A percentile compares a stretch with the other conserved stretches of the same genome.
These are phyloP conservation scores for Falcaria lacertinaria DNA, from an alignment of 2,888 invertebrate genomes.

Conservation along the genomic window DNA sequence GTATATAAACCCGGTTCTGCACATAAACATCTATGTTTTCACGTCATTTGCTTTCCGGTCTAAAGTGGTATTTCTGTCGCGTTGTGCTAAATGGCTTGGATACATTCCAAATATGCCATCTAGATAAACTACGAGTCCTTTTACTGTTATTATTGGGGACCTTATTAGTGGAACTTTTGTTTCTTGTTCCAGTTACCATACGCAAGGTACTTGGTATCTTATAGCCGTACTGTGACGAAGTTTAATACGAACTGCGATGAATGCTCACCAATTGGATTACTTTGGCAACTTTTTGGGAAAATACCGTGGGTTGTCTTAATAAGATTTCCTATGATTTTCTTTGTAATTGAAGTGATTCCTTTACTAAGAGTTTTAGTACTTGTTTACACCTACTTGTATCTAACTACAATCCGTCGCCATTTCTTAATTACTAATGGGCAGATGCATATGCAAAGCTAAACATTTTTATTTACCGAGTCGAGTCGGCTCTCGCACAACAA, in stretches of 20 bases:
- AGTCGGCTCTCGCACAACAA: too few species aligned
- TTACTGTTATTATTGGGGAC: constrained; percentile 57
- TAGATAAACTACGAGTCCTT: constrained; percentile 63
- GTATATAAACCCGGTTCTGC: constrained; percentile 8
- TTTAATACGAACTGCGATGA: background rate
- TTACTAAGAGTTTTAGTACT: too few species aligned
- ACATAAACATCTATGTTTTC: constrained; percentile 57
- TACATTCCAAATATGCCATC: constrained; percentile 68
- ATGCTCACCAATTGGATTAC: background rate
- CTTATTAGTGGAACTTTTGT: constrained; percentile 40
- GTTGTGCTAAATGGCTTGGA: constrained; percentile 69
- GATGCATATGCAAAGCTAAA: too few species aligned
- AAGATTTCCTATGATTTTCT: background rate
- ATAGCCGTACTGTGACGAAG: constrained; percentile 2
- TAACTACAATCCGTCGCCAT: too few species aligned
- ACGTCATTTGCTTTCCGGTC: constrained; percentile 66
- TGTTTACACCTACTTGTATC: too few species aligned
- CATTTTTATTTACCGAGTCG: too few species aligned
- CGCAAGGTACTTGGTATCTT: background rate
- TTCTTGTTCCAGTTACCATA: constrained; percentile 31
- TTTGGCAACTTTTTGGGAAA: background rate
- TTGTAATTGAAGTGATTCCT: background rate
- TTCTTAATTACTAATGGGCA: too few species aligned
- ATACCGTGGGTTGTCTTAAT: background rate
- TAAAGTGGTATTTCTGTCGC: constrained; percentile 61